Evolutionary conservation across 2,888 invertebrate genomes (phyloP).

Genomic region (Neoaliturus tenellus): DNA sequence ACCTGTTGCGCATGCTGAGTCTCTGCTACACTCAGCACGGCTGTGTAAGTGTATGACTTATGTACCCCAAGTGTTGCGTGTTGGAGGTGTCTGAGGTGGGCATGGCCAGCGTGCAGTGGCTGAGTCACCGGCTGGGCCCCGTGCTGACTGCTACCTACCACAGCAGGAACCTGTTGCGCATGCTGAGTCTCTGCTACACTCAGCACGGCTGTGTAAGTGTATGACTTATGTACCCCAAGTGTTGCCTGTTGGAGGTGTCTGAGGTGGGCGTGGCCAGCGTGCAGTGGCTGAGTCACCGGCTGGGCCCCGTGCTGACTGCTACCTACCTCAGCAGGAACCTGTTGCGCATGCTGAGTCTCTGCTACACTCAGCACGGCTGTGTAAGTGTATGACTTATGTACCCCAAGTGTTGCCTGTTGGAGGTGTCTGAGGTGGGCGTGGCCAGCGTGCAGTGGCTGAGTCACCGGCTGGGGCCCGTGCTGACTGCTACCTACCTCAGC

Average conservation of each 20-base stretch:
- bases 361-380: slow-evolving; percentile 76
- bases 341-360: slow-evolving; percentile 93
- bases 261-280: slow-evolving; percentile 82
- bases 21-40: slow-evolving; percentile 82
- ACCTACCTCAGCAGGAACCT: slow-evolving; percentile 92
- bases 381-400: slow-evolving; percentile 48
- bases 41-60: slow-evolving; percentile 27
- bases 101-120: slow-evolving; percentile 92
- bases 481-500: slow-evolving; percentile 81
- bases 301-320: slow-evolving; percentile 96
- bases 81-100: slow-evolving; percentile 67
- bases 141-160: slow-evolving; percentile 94
- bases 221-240: slow-evolving; percentile 59
- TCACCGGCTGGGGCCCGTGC: slow-evolving; percentile 80
- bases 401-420: slow-evolving; percentile 64
- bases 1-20: slow-evolving; percentile 91
- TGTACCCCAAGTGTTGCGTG: slow-evolving; percentile 63
- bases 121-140: slow-evolving; percentile 95
- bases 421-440: slow-evolving; percentile 83
- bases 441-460: slow-evolving; percentile 93
- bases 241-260: slow-evolving; percentile 65
- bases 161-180: slow-evolving; percentile 92
- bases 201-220: slow-evolving; percentile 69
- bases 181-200: slow-evolving; percentile 89
- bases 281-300: slow-evolving; percentile 93